These are phyloP conservation scores for Drosophila colorata DNA, from an alignment of 2,888 invertebrate genomes.

Conservation along the genomic window DNA sequence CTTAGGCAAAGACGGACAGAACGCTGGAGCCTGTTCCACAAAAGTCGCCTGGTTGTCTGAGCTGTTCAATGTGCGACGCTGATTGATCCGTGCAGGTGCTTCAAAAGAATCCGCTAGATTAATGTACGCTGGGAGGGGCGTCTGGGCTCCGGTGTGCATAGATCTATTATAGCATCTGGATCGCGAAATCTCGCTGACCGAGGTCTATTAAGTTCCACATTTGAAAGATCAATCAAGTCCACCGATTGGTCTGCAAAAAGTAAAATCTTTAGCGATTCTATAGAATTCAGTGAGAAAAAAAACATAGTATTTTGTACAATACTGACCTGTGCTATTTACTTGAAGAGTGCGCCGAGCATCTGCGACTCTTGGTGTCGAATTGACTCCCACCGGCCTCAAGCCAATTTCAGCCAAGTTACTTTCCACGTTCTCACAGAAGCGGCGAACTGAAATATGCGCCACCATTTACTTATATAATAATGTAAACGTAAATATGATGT, in stretches of 20 bases:
- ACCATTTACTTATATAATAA: background rate
- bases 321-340: slow-evolving; percentile 18
- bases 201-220: background rate
- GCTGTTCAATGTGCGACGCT: background rate
- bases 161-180: slow-evolving; percentile 49
- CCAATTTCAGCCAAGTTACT: slow-evolving; percentile 28
- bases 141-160: slow-evolving; percentile 30
- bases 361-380: slow-evolving; percentile 31
- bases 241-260: slow-evolving; percentile 2
- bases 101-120: slow-evolving; percentile 10
- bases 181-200: background rate
- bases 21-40: background rate
- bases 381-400: background rate
- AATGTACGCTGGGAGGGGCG: background rate
- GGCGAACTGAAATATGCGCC: slow-evolving; percentile 27
- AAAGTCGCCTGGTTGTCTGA: background rate
- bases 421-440: slow-evolving; percentile 31
- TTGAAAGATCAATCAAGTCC: slow-evolving; percentile 31
- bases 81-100: background rate
- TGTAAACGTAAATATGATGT: background rate
- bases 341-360: background rate
- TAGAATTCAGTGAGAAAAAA: background rate
- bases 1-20: background rate
- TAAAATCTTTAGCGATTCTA: background rate
- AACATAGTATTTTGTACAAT: background rate